A percentile compares a stretch with the other conserved stretches of the same genome.
phyloP scores from a whole-genome alignment of 2,888 invertebrate genomes.

The Cheilosia variabilis region DNA sequence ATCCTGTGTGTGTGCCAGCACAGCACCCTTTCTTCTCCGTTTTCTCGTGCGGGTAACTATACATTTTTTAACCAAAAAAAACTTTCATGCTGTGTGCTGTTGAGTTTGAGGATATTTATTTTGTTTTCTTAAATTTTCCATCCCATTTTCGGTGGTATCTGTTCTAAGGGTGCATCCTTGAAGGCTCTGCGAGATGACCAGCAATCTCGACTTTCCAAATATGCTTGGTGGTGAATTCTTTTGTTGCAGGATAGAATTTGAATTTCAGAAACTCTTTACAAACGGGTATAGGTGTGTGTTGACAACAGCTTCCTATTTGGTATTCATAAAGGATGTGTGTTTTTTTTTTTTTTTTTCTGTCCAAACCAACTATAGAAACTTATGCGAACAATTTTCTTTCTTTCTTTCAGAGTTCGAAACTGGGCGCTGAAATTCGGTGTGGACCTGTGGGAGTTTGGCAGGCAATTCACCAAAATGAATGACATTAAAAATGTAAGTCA shows the following conservation, averaged over 20 bases:
- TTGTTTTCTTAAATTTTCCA: constrained; percentile 25
- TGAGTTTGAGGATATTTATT: constrained; percentile 14
- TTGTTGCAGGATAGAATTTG: constrained; percentile 12
- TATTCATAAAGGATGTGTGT: constrained; percentile 22
- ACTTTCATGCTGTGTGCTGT: constrained; percentile 14
- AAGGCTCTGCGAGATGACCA: constrained; percentile 30
- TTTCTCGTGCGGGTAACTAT: constrained; percentile 1
- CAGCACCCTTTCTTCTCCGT: neutral
- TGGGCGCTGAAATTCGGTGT: constrained; percentile 96
- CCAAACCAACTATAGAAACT: constrained; percentile 3
- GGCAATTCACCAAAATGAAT: constrained; percentile 94
- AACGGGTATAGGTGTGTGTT: neutral
- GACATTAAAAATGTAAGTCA: constrained; percentile 93
- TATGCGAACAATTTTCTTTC: constrained; percentile 18
- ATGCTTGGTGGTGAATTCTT: neutral
- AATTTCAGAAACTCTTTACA: constrained; percentile 26
- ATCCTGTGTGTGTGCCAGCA: constrained; percentile 31
- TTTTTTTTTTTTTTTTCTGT: neutral
- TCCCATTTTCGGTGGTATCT: neutral
- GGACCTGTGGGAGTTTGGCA: constrained; percentile 94
- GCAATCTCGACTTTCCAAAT: constrained; percentile 1
- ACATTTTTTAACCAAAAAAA: constrained; percentile 10
- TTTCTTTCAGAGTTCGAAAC: constrained; percentile 92
- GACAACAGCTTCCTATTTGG: constrained; percentile 24
- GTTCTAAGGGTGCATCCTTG: neutral